Evolutionary conservation across 2,113 vertebrate species (phyloP).

Genomic region (Takifugu bimaculatus): DNA sequence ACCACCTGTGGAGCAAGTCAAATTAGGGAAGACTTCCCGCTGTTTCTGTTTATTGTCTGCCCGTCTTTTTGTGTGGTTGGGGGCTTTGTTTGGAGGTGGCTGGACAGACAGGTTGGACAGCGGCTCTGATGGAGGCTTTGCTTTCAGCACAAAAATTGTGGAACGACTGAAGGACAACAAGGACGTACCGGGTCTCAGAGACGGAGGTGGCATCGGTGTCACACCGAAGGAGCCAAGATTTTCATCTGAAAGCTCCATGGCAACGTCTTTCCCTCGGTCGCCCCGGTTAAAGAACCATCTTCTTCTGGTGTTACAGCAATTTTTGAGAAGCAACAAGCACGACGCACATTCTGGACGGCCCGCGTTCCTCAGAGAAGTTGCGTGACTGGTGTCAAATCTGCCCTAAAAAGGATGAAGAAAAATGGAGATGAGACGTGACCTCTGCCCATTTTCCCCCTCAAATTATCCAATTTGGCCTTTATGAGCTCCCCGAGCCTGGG

Average conservation of each 20-base stretch:
- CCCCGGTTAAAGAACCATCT: too few relatives aligned
- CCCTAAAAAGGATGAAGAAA: slow-evolving; percentile 8
- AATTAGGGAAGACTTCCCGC: slow-evolving; percentile 90
- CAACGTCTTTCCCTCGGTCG: too few relatives aligned
- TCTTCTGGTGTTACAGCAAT: too few relatives aligned
- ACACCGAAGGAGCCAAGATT: too few relatives aligned
- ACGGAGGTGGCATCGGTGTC: not conserved
- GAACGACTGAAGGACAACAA: too few relatives aligned
- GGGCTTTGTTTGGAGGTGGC: too few relatives aligned
- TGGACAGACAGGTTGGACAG: too few relatives aligned
- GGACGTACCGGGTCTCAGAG: slow-evolving; percentile 18
- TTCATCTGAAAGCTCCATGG: too few relatives aligned
- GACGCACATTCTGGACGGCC: too few relatives aligned
- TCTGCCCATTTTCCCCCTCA: slow-evolving; percentile 80
- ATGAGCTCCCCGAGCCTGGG: slow-evolving; percentile 84
- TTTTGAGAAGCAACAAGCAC: too few relatives aligned
- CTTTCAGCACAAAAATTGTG: too few relatives aligned
- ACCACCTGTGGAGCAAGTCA: slow-evolving; percentile 96
- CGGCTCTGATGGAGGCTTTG: too few relatives aligned
- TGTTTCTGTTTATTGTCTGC: slow-evolving; percentile 87
- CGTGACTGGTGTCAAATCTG: slow-evolving; percentile 38
- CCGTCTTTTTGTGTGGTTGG: slow-evolving; percentile 76
- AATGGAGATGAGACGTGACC: slow-evolving; percentile 79
- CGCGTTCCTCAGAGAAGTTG: slow-evolving; percentile 14
- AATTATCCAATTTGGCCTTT: slow-evolving; percentile 89